Evolutionary conservation across 2,113 vertebrate genomes (phyloP).

Genomic region (Vulpes ferrilata): DNA sequence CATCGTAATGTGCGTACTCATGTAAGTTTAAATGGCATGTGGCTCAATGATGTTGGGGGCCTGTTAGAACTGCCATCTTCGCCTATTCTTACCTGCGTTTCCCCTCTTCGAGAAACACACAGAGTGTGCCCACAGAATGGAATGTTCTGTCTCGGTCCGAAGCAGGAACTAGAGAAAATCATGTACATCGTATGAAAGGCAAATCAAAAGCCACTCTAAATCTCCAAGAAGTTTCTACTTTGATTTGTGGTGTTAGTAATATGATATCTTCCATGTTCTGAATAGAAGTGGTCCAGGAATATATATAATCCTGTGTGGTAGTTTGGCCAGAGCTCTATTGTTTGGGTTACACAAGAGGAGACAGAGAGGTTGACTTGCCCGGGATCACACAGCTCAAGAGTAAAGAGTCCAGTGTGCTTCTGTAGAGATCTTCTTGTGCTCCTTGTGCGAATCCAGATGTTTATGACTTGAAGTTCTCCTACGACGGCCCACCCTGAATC

Average conservation of each 20-base stretch:
- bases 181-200: neutral
- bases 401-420: neutral
- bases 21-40: neutral
- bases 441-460: too few relatives aligned
- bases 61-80: neutral
- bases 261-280: too few relatives aligned
- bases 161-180: neutral
- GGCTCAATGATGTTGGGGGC: fast-evolving
- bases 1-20: fast-evolving
- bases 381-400: neutral
- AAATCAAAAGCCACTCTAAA: neutral
- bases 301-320: fast-evolving
- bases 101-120: neutral
- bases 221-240: neutral
- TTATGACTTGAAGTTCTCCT: neutral
- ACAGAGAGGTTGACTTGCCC: neutral
- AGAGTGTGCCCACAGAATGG: too few relatives aligned
- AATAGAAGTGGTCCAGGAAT: neutral
- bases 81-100: fast-evolving
- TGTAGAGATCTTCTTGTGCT: fast-evolving
- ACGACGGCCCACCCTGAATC: too few relatives aligned
- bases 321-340: neutral
- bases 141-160: neutral
- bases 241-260: neutral
- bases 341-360: neutral